Conservation (phyloP, 1,140 invertebrate genomes). For the Zaprionus lachaisei region DNA sequence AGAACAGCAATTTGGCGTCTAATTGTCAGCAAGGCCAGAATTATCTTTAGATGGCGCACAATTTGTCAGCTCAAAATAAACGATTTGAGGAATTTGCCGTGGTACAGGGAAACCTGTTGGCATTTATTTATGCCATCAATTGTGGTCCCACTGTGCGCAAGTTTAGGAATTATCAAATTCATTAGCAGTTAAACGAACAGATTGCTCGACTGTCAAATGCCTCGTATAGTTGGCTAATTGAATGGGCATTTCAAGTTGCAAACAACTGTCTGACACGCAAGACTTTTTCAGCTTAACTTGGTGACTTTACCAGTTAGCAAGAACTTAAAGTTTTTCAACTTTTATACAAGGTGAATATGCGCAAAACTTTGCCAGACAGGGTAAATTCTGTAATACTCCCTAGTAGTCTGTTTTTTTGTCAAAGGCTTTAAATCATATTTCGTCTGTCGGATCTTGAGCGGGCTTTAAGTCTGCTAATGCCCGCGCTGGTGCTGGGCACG, state of each 20-base stretch:
- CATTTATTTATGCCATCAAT: slow-evolving; percentile 2
- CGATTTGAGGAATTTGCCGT: neutral
- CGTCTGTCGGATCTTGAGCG: neutral
- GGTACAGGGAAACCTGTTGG: slow-evolving; percentile 8
- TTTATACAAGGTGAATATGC: neutral
- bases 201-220: slow-evolving; percentile 8
- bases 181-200: slow-evolving; percentile 7
- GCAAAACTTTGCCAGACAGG: neutral
- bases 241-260: neutral
- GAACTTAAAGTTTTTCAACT: slow-evolving; percentile 1
- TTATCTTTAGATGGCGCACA: slow-evolving; percentile 63
- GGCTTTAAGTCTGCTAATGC: slow-evolving; percentile 37
- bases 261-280: neutral
- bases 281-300: neutral
- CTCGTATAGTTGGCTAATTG: neutral
- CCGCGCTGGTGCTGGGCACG: slow-evolving; percentile 26
- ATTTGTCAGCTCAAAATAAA: slow-evolving; percentile 77
- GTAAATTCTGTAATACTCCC: neutral
- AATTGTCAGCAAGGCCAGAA: slow-evolving; percentile 52
- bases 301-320: neutral
- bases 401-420: slow-evolving; percentile 35
- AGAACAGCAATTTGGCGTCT: slow-evolving; percentile 58
- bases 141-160: neutral
- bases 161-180: slow-evolving; percentile 19
- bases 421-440: slow-evolving; percentile 61